These are phyloP conservation scores for Capitulum mitella DNA, from an alignment of 2,888 invertebrate species.

Conservation along the genomic window DNA sequence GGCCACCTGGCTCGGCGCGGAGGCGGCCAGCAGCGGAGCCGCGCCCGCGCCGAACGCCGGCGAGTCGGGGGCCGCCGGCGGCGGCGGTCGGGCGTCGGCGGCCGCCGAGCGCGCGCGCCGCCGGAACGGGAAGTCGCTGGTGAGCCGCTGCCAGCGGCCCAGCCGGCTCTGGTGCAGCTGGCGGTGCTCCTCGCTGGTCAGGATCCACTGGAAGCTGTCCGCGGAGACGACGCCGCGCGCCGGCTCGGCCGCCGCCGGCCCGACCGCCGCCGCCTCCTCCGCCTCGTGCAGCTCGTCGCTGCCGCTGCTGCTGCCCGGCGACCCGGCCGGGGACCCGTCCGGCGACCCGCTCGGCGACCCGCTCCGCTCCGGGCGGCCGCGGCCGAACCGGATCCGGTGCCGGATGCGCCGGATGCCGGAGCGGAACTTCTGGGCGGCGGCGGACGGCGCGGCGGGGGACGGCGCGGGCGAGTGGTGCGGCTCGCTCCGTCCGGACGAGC, in stretches of 20 bases:
- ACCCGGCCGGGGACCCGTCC: no score
- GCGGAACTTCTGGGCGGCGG: not conserved
- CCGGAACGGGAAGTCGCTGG: not conserved
- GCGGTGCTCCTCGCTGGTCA: not conserved
- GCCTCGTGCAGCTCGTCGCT: not conserved
- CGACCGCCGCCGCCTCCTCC: not conserved
- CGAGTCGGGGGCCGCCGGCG: no score
- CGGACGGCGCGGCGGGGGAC: not conserved
- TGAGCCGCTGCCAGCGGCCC: not conserved
- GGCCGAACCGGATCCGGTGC: not conserved
- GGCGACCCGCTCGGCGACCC: no score
- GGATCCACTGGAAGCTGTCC: conserved; percentile 14
- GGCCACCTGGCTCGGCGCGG: no score
- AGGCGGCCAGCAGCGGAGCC: no score
- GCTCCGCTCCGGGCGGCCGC: not conserved
- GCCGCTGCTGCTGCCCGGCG: not conserved
- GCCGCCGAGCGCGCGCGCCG: not conserved
- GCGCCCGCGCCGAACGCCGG: no score
- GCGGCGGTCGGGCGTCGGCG: not conserved
- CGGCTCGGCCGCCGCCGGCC: not conserved
- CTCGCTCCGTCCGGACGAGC: no score
- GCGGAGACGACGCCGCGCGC: not conserved
- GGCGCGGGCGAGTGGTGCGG: not conserved
- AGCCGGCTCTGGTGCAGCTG: not conserved
- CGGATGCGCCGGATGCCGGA: not conserved